Evolutionary conservation across 2,888 invertebrate genomes (phyloP), one percentile per base, ranked within the genome.

Genomic region (Platycheirus albimanus): DNA sequence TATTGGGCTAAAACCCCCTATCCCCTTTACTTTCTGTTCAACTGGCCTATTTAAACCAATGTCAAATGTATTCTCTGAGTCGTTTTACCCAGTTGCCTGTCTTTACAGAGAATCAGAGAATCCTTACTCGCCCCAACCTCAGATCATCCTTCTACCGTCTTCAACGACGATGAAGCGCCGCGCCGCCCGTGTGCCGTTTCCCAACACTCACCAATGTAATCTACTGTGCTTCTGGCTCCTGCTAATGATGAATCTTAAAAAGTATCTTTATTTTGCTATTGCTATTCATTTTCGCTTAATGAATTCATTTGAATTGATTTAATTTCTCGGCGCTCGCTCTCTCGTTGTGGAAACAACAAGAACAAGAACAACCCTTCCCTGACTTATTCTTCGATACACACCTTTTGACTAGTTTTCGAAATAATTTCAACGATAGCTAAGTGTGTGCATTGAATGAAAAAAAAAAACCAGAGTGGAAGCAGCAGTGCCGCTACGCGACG

Each of bases 281-380:
- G 5, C 28, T 58, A 41, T 78, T 69, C 63, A 64, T 72, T 72
- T 72, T 69, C 54, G 43, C 54, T 69, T 69, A 78, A 83, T 83
- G 72, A 83, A 83, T 83, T 74, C 78, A 78, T 72, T 78, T 69
- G 83, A 78, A 83, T 78, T 83, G 74, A 83, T 78, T 72, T 78
- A 78, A 78, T 83, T 72, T 64, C 30, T 51, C 5, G 19, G 54
- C 33, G 19, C 36, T 20, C 11, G 6, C 15, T 15, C 33, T 30
- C 36, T 20, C 11, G 6, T 20, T 15, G 45, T 52, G 30, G 51
- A 41, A 28, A 30, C 17, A 58, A 8, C n/a, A n/a, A n/a, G n/a
- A n/a, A n/a, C n/a, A n/a, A n/a, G n/a, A n/a, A n/a, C 17, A 28
- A 43, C 17, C 30, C 30, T 19, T 45, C 7, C 6, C 30, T 6